These are phyloP conservation scores for Podarcis raffonei DNA, from an alignment of 2,113 vertebrate genomes.

Conservation along the genomic window DNA sequence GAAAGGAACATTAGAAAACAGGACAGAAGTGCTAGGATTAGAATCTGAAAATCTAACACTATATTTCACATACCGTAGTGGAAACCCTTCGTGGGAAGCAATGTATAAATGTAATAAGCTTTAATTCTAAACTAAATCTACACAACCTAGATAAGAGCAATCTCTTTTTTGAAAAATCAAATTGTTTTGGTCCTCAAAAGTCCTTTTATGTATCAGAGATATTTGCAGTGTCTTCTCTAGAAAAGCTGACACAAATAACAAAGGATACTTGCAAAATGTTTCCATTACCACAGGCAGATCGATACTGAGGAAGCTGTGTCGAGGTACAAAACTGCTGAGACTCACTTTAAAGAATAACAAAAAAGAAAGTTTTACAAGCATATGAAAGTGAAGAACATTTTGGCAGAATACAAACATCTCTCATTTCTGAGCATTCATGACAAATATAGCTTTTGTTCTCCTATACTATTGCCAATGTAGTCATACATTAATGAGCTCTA, in stretches of 20 bases:
- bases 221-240: slow-evolving; percentile 16
- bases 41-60: too few relatives aligned
- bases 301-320: slow-evolving; percentile 90
- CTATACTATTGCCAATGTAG: not conserved
- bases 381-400: slow-evolving; percentile 35
- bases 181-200: not conserved
- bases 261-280: slow-evolving; percentile 99
- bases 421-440: slow-evolving; percentile 21
- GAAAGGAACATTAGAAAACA: too few relatives aligned
- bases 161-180: not conserved
- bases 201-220: not conserved
- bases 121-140: too few relatives aligned
- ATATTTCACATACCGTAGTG: too few relatives aligned
- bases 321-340: slow-evolving; percentile 94
- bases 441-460: slow-evolving; percentile 12
- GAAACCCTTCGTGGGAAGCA: too few relatives aligned
- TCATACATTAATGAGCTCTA: not conserved
- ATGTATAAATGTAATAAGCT: too few relatives aligned
- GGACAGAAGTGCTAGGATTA: too few relatives aligned
- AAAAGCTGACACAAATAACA: slow-evolving; percentile 51
- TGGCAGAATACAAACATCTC: not conserved
- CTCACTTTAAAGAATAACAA: slow-evolving; percentile 82
- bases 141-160: not conserved
- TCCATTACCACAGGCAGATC: slow-evolving; percentile 92
- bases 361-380: not conserved